Percentiles rank a stretch among this genome's conserved stretches.
Conservation (phyloP, 2,113 vertebrate species). For the Rhipidura dahli region DNA sequence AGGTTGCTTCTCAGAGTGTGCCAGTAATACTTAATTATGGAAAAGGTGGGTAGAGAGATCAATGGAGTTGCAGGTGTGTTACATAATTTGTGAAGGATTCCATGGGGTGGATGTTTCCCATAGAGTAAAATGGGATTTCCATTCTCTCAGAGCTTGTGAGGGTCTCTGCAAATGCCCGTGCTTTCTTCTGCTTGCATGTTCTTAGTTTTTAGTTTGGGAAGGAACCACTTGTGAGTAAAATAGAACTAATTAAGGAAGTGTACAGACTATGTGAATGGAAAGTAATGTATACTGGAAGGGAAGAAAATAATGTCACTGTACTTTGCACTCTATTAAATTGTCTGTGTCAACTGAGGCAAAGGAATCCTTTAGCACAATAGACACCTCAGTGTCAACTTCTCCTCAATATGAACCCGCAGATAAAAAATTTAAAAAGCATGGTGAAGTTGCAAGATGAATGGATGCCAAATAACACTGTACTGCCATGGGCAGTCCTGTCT, state of each 20-base stretch:
- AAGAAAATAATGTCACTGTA: background rate
- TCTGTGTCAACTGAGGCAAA: background rate
- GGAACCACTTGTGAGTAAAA: background rate
- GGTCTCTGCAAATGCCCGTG: background rate
- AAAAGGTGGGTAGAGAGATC: background rate
- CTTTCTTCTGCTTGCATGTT: background rate
- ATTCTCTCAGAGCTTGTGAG: background rate
- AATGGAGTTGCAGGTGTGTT: background rate
- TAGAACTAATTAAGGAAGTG: background rate
- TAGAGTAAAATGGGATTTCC: background rate
- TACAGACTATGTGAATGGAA: background rate
- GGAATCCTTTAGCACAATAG: background rate
- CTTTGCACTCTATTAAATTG: background rate
- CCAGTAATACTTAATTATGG: background rate
- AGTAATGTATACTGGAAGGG: background rate
- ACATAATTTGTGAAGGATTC: background rate
- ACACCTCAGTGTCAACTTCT: background rate
- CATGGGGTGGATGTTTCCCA: background rate
- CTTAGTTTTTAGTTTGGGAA: background rate
- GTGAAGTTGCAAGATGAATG: background rate
- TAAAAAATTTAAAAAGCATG: background rate
- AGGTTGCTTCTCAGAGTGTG: background rate
- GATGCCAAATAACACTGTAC: background rate
- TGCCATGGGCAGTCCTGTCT: background rate
- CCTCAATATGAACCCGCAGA: background rate